phyloP scores from a whole-genome alignment of 1,140 invertebrate genomes.

The Thereuonema tuberculata region DNA sequence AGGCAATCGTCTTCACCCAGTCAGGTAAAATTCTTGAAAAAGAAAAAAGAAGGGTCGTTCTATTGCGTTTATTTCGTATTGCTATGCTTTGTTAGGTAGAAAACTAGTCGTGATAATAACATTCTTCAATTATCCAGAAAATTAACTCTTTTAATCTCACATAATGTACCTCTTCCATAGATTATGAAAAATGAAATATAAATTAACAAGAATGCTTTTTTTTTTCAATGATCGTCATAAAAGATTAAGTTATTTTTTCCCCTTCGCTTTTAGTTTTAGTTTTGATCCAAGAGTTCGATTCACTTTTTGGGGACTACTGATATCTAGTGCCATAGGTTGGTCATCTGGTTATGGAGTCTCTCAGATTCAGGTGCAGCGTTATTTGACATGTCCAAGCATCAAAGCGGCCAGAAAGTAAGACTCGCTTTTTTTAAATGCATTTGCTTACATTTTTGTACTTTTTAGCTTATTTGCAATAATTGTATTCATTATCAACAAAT shows the following conservation, averaged over 20 bases:
- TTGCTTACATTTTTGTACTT: too few relatives aligned
- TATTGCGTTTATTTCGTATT: too few relatives aligned
- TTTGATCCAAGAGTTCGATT: slow-evolving; percentile 67
- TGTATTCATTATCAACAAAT: not conserved
- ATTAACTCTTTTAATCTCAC: too few relatives aligned
- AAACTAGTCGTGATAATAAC: too few relatives aligned
- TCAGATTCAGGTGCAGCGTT: slow-evolving; percentile 72
- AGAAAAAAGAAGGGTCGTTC: too few relatives aligned
- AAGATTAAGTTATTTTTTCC: too few relatives aligned
- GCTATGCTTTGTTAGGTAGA: too few relatives aligned
- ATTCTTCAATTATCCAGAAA: too few relatives aligned
- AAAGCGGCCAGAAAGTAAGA: not conserved
- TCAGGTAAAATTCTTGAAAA: slow-evolving; percentile 41
- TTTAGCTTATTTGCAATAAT: not conserved
- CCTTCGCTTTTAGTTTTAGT: slow-evolving; percentile 34
- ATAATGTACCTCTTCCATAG: too few relatives aligned
- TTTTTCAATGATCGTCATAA: too few relatives aligned
- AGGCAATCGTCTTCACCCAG: slow-evolving; percentile 49
- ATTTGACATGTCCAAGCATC: not conserved
- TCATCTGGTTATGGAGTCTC: slow-evolving; percentile 74
- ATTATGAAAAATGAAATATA: too few relatives aligned
- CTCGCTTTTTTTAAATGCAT: not conserved
- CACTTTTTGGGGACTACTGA: slow-evolving; percentile 77
- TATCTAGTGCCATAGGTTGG: slow-evolving; percentile 88
- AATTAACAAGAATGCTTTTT: too few relatives aligned